These are phyloP conservation scores for Melanostoma scalare DNA, from an alignment of 2,888 invertebrate species.

Conservation along the genomic window DNA sequence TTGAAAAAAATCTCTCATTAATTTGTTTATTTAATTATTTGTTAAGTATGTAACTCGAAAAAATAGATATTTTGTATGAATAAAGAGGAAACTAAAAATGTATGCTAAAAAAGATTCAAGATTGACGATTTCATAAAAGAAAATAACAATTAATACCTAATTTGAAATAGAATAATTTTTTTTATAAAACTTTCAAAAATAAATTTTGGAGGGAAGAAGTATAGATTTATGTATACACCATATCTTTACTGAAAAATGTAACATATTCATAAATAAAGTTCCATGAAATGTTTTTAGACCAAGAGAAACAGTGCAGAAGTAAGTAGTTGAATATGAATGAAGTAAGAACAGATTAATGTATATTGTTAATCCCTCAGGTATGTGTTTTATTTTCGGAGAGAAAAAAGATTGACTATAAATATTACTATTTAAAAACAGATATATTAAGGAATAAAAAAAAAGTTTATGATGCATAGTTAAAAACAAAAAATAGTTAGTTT, in stretches of 20 bases:
- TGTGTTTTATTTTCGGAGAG: slow-evolving; percentile 85
- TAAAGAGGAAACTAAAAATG: slow-evolving; percentile 24
- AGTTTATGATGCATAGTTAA: slow-evolving; percentile 63
- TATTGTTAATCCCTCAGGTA: slow-evolving; percentile 82
- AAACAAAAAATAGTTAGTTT: slow-evolving; percentile 39
- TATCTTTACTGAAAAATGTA: slow-evolving; percentile 16
- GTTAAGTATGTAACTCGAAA: slow-evolving; percentile 29
- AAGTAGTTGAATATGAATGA: slow-evolving; percentile 41
- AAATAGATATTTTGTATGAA: slow-evolving; percentile 13
- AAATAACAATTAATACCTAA: too few species aligned
- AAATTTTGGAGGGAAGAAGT: slow-evolving; percentile 60
- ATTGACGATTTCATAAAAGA: slow-evolving; percentile 39
- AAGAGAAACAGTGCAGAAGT: slow-evolving; percentile 13
- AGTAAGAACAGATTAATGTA: slow-evolving; percentile 53
- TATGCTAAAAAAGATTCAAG: slow-evolving; percentile 37
- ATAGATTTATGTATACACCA: slow-evolving; percentile 59
- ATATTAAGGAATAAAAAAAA: slow-evolving; percentile 75
- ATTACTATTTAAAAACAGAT: slow-evolving; percentile 76
- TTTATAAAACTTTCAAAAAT: slow-evolving; percentile 5
- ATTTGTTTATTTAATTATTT: slow-evolving; percentile 35
- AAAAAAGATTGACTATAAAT: slow-evolving; percentile 86
- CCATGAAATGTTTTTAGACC: slow-evolving; percentile 37
- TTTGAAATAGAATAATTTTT: not conserved
- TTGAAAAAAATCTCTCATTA: slow-evolving; percentile 55
- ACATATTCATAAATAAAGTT: slow-evolving; percentile 21